Conservation (phyloP, 2,888 invertebrate species). For the Tinea pellionella region DNA sequence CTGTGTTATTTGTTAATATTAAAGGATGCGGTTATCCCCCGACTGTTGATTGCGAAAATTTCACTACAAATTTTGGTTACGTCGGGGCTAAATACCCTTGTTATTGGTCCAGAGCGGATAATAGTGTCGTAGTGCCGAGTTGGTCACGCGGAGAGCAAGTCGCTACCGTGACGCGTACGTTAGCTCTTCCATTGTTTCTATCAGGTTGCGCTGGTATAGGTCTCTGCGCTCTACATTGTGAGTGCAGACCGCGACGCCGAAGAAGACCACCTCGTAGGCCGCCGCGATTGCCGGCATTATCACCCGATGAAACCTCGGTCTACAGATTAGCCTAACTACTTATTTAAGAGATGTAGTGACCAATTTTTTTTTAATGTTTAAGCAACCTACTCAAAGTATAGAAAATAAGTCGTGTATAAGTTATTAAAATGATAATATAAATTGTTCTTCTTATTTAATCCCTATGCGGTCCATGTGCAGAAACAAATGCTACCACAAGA, state of each 20-base stretch:
- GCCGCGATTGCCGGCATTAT: conserved; percentile 68
- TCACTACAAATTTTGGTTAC: conserved; percentile 76
- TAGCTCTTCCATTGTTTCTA: conserved; percentile 86
- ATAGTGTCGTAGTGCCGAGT: conserved; percentile 83
- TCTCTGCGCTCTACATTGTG: conserved; percentile 88
- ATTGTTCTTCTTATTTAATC: no score
- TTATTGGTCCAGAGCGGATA: conserved; percentile 81
- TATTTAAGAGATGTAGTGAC: not conserved
- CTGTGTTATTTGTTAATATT: conserved; percentile 80
- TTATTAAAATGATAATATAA: no score
- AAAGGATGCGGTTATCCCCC: conserved; percentile 89
- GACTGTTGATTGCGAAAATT: conserved; percentile 79
- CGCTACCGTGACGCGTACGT: conserved; percentile 83
- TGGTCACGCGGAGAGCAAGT: conserved; percentile 87
- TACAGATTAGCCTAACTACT: conserved; percentile 47
- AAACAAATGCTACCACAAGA: no score
- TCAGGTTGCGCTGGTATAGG: conserved; percentile 87
- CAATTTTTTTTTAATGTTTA: not conserved
- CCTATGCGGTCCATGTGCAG: no score
- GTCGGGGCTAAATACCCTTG: conserved; percentile 76
- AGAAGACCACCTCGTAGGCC: conserved; percentile 74
- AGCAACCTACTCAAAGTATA: no score
- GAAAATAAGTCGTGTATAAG: no score
- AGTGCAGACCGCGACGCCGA: conserved; percentile 80
- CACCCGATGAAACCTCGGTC: conserved; percentile 65